Conservation (phyloP, 2,888 invertebrate genomes). For the Pristionchus entomophagus region DNA sequence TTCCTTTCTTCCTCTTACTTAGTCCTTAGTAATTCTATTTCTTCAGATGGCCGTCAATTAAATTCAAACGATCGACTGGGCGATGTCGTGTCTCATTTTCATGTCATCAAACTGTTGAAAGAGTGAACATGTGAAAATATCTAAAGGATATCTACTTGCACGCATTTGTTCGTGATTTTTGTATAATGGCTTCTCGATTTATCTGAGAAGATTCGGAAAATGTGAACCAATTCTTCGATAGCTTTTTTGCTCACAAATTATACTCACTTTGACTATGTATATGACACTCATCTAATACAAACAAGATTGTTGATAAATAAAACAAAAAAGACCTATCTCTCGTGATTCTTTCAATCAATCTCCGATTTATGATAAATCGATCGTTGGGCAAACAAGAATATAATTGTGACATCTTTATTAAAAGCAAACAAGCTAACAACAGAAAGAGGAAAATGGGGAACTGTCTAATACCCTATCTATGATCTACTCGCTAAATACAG, state of each 20-base stretch:
- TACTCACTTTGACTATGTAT: no score
- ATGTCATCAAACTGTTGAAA: background rate
- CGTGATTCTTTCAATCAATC: background rate
- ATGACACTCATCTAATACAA: no score
- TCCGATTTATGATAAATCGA: background rate
- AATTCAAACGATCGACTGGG: background rate
- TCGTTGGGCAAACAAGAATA: no score
- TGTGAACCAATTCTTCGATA: no score
- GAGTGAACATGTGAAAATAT: background rate
- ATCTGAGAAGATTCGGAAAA: no score
- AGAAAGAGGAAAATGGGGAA: background rate
- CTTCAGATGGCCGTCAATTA: background rate
- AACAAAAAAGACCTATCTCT: no score
- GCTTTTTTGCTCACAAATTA: no score
- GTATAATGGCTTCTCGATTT: no score
- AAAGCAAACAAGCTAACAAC: constrained; percentile 20
- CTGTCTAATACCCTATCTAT: constrained; percentile 16
- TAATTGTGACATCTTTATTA: background rate
- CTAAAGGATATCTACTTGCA: no score
- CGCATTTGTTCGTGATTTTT: no score
- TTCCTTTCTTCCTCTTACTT: background rate
- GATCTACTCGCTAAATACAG: constrained; percentile 34
- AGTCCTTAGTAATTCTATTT: background rate
- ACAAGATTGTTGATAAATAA: no score
- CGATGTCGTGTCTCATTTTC: constrained; percentile 10